Percentiles rank a stretch among this genome's conserved stretches.
Evolutionary conservation across 2,113 vertebrate species (phyloP).

Genomic region (Theropithecus gelada): DNA sequence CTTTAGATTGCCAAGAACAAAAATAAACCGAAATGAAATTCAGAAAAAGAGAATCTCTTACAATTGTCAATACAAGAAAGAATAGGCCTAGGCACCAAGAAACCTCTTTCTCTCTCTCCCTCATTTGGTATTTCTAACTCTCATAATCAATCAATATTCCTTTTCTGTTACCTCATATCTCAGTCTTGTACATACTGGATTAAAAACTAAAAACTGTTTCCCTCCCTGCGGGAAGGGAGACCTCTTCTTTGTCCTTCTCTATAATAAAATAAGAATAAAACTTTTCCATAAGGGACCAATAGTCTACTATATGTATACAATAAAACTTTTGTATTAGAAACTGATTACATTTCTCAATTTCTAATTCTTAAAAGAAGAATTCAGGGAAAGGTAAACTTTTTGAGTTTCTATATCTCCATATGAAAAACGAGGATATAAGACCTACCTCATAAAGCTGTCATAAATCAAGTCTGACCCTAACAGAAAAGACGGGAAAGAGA

Average conservation of each 20-base stretch:
- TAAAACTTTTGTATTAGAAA: background rate
- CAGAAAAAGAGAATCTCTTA: background rate
- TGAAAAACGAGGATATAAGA: background rate
- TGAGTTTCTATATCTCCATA: background rate
- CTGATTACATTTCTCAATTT: background rate
- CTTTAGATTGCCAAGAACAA: background rate
- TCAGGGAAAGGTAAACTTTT: background rate
- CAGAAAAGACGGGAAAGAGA: background rate
- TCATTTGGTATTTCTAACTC: background rate
- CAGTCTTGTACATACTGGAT: background rate
- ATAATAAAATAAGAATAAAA: background rate
- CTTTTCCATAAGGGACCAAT: background rate
- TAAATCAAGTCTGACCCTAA: background rate
- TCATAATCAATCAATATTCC: background rate
- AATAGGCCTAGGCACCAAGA: background rate
- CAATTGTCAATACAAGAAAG: background rate
- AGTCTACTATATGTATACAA: background rate
- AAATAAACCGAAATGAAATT: background rate
- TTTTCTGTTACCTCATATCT: background rate
- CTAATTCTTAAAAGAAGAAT: constrained; percentile 16
- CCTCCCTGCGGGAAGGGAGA: background rate
- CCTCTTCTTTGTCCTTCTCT: background rate
- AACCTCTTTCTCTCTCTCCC: background rate
- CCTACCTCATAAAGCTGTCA: constrained; percentile 12
- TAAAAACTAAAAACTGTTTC: background rate